A percentile compares a stretch with the other conserved stretches of the same genome.
Conservation (phyloP, 2,113 vertebrate species). For the Labrus mixtus region DNA sequence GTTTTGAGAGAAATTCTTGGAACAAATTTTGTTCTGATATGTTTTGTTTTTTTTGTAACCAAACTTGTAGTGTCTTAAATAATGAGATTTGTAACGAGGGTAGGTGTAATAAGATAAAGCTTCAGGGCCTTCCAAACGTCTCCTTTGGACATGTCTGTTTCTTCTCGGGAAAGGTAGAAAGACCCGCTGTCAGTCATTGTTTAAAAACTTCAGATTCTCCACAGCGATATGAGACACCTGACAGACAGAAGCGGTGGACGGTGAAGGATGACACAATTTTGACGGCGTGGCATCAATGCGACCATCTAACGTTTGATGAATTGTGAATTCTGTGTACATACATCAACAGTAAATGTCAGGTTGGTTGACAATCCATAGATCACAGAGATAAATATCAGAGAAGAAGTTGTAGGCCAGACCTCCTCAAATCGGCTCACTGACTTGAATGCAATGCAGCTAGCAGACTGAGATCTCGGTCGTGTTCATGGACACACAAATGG, state of each 20-base stretch:
- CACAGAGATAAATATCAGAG: slow-evolving; percentile 3
- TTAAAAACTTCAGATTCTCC: not conserved
- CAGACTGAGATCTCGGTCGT: not conserved
- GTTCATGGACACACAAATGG: not conserved
- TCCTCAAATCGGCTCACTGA: not conserved
- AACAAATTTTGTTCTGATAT: too few species aligned
- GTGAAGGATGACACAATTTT: slow-evolving; percentile 18
- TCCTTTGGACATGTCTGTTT: not conserved
- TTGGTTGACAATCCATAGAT: slow-evolving; percentile 26
- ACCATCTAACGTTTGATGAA: slow-evolving; percentile 15
- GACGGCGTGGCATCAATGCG: not conserved
- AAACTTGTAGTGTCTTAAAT: too few species aligned
- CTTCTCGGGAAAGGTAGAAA: not conserved
- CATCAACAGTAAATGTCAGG: slow-evolving; percentile 17
- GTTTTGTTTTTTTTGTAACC: too few species aligned
- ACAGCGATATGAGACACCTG: slow-evolving; percentile 6
- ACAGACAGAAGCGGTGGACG: not conserved
- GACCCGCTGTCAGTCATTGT: not conserved
- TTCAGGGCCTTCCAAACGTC: not conserved
- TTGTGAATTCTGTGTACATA: not conserved
- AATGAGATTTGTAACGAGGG: too few species aligned
- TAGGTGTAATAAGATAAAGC: too few species aligned
- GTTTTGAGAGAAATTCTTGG: too few species aligned
- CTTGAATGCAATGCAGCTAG: not conserved
- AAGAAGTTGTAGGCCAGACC: too few species aligned